Evolutionary conservation across 2,888 invertebrate species (phyloP), one percentile per base, ranked within the genome.

Genomic region (Strigamia transsilvanica): DNA sequence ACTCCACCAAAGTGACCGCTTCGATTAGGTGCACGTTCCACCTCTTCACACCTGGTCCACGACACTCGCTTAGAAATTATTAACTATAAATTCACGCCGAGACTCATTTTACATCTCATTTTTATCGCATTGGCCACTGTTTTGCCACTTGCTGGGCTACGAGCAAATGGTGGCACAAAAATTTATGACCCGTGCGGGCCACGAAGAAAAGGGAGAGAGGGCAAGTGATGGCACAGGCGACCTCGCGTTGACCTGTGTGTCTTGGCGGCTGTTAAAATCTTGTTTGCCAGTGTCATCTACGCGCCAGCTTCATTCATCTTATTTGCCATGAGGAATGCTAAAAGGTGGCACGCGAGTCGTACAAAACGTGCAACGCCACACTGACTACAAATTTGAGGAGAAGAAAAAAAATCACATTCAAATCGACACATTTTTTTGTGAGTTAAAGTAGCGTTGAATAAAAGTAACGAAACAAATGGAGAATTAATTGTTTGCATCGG

Each of bases 231-330:
- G 79, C 41, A 42, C 41, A 79, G 12, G 79, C 41, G 79, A 79
- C 73, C 73, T 73, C 73, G 73, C 73, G 7, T 73, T 73, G 73
- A 73, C 73, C 73, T 73, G 27, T 73, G 73, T 73, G 73, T 73
- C 73, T 73, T 27, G 73, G 73, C 73, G 73, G 73, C 73, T 73
- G 73, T 73, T 73, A 73, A 73, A 73, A 73, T 27, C 73, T 73
- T 73, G 73, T 73, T 73, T 73, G 73, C 73, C 73, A 73, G 73
- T 73, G 73, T 73, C 73, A 73, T 73, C 73, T 27, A 73, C 27
- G 73, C 27, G 73, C 73, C 73, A 73, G 73, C 73, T 73, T 73
- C 73, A 73, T 73, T 73, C 73, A 73, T 73, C 73, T 73, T 73
- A 27, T 27, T 27, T 27, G 73, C 27, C 73, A 32, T 18, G 32